A percentile compares a stretch with the other conserved stretches of the same genome.
Conservation (phyloP, 2,113 vertebrate species). For the Calyptomena viridis region DNA sequence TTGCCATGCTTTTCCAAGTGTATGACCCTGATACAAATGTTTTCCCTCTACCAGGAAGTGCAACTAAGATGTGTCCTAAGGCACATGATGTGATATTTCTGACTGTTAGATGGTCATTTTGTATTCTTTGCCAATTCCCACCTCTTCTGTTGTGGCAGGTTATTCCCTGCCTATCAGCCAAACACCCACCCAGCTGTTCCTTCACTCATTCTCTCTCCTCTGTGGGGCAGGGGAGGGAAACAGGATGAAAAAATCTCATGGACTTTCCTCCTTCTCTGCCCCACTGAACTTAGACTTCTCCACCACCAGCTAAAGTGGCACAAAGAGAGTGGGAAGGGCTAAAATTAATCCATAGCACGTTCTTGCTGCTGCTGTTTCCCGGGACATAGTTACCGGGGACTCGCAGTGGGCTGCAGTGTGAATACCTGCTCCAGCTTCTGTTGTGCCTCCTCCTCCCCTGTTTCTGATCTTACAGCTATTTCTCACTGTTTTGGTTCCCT, state of each 20-base stretch:
- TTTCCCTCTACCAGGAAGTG: not conserved
- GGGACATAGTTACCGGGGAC: too few relatives aligned
- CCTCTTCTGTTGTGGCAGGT: not conserved
- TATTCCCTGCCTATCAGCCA: not conserved
- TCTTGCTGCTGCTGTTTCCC: not conserved
- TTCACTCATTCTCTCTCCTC: not conserved
- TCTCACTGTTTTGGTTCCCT: not conserved
- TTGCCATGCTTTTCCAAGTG: not conserved
- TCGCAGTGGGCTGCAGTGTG: accelerated
- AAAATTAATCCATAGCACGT: not conserved
- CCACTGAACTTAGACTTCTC: not conserved
- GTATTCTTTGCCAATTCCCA: not conserved
- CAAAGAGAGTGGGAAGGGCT: not conserved
- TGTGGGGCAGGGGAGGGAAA: not conserved
- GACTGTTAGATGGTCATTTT: accelerated
- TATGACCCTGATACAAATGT: not conserved
- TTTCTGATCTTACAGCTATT: not conserved
- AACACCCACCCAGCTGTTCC: not conserved
- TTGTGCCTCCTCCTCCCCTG: not conserved
- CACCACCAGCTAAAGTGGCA: accelerated
- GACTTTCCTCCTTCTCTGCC: not conserved
- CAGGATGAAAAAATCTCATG: not conserved
- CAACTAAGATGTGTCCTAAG: not conserved
- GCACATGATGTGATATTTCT: not conserved
- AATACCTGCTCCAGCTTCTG: not conserved